phyloP scores from a whole-genome alignment of 2,113 vertebrate species.

The Chlorocebus sabaeus region DNA sequence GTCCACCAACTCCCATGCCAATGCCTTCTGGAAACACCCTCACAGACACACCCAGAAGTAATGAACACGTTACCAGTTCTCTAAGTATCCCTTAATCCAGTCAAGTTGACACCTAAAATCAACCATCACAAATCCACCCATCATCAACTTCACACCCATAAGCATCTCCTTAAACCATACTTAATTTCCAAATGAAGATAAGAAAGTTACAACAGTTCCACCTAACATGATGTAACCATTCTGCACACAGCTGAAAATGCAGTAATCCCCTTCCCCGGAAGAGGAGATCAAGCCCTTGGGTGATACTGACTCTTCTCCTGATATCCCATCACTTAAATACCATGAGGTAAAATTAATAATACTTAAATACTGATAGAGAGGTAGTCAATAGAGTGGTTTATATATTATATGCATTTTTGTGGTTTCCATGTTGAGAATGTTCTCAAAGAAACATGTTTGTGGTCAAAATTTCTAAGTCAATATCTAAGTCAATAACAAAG shows the following conservation, averaged over 20 bases:
- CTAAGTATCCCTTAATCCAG: neutral
- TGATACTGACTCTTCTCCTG: neutral
- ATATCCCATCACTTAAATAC: neutral
- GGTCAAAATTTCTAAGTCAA: no score
- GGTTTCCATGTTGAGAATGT: neutral
- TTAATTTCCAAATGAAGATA: neutral
- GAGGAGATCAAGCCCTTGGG: neutral
- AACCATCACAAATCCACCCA: neutral
- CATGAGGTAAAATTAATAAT: neutral
- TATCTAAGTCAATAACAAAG: no score
- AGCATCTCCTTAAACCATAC: neutral
- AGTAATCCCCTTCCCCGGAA: neutral
- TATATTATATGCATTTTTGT: neutral
- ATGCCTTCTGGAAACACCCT: neutral
- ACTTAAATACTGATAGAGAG: neutral
- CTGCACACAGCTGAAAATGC: neutral
- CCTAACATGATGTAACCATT: neutral
- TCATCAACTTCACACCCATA: neutral
- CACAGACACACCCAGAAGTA: neutral
- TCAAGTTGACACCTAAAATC: neutral
- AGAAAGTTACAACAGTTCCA: neutral
- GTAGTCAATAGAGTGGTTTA: neutral
- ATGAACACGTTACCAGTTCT: neutral
- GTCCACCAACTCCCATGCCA: neutral
- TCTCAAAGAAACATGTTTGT: neutral